Evolutionary conservation across 2,888 invertebrate species (phyloP).

Genomic region (Troides aeacus): DNA sequence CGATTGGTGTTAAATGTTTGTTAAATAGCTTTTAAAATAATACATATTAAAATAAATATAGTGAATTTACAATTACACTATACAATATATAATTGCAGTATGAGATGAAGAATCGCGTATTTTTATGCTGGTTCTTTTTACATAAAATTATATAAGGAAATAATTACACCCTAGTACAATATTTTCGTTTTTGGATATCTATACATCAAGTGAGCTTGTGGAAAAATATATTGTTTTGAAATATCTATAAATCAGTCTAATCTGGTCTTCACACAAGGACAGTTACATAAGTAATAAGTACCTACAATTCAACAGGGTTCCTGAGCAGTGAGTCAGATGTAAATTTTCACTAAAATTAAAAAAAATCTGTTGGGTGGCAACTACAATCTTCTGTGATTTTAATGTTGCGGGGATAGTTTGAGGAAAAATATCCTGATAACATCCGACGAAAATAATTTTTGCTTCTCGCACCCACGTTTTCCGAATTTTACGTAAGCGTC

Average conservation of each 20-base stretch:
- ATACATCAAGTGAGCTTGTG: neutral
- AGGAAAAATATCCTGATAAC: conserved; percentile 35
- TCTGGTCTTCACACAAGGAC: conserved; percentile 9
- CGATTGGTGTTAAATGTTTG: neutral
- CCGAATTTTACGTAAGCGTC: neutral
- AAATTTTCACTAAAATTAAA: conserved; percentile 47
- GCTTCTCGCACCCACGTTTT: neutral
- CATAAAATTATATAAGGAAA: neutral
- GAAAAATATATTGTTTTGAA: conserved; percentile 6
- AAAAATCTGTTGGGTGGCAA: conserved; percentile 59
- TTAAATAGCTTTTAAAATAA: too few species aligned
- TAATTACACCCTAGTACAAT: neutral
- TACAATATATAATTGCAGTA: too few species aligned
- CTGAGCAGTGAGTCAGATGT: conserved; percentile 50
- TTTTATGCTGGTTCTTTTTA: neutral
- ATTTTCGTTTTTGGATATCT: neutral
- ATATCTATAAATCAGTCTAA: conserved; percentile 15
- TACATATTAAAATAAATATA: too few species aligned
- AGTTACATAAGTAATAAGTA: conserved; percentile 59
- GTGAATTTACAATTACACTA: too few species aligned
- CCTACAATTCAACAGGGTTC: conserved; percentile 47
- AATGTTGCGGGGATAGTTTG: conserved; percentile 39
- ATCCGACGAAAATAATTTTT: conserved; percentile 22
- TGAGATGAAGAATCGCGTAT: neutral
- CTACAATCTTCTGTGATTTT: conserved; percentile 55